Base-by-base conservation (phyloP, 2,797 vertebrate species). In the Neostethus bicornis region DNA sequence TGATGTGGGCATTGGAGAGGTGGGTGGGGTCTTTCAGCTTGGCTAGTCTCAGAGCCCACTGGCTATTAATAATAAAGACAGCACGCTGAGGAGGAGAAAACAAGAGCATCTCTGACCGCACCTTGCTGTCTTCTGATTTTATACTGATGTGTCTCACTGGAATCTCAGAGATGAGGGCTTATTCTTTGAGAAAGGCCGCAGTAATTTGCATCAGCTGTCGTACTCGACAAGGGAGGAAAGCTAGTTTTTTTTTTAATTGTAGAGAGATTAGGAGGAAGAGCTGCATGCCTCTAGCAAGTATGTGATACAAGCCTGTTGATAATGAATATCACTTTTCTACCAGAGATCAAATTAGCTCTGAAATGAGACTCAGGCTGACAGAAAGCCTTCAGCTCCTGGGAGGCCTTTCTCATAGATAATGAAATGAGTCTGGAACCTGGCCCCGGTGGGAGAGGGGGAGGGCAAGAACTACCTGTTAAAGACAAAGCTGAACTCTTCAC, bases 11-110 rank as follows among this genome's bases (percentile, higher is more conserved):
- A 21, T 2, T 31, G 43, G 38, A 59, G 49, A 48, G 9, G 26
- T 4, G 13, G 77, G 75, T 8, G 61, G 60, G 37, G 74, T 67
- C 28, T 58, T 41, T 43, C 20, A 12, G 39, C 23, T 23, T 3
- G 51, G 19, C 69, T 41, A 25, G 50, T 79, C 71, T 65, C 61
- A 61, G 73, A 73, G 53, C 78, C 62, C 75, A 5, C 7, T 26
- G 65, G 78, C 66, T 81, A 85, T 88, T 70, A 87, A 89, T 85
- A 82, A 87, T 85, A 64, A 42, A 84, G 57, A 61, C 61, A 67
- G 39, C 1, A 24, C 70, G 64, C 38, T 60, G 10, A 24, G 25
- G 51, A 2, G 21, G 41, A 57, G 0, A 16, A 75, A 42, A 82
- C 45, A 66, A 35, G 65, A 49, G 48, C 26, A 56, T 13, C 5